Evolutionary conservation across 1,140 invertebrate species (phyloP), one percentile per base, ranked within the genome.

Genomic region (Polypedilum pembai): DNA sequence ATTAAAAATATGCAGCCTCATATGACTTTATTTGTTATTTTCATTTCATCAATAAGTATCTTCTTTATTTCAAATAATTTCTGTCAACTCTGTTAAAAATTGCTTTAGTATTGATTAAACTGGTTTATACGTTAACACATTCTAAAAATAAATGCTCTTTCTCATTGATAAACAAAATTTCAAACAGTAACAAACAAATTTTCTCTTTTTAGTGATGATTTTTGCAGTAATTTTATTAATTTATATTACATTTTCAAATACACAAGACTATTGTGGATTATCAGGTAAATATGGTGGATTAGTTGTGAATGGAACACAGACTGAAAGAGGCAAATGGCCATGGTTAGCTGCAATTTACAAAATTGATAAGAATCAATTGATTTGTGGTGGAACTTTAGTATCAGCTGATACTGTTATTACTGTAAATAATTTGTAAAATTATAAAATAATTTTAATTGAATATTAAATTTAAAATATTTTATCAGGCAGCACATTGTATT

Each of bases 331-430:
- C 8, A 18, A 4, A 18, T 69, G 20, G 17, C 65, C 17, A 1
- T 69, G 65, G 65, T 18, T 69, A 8, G 65, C 12, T n/a, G 7
- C 65, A 8, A 18, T 69, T 18, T 69, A 69, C 10, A 7, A 20
- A 8, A 10, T 21, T 20, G 4, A 69, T 1, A 20, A 1, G 0
- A 21, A 69, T 69, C 3, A 69, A 20, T 20, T 69, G 17, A 18
- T 69, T 20, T 69, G 65, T 69, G 65, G 65, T 20, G 65, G 65
- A 69, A 69, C 65, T 10, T 69, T 69, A 12, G 8, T 69, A 20
- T 18, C 4, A 18, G 17, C 17, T 18, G 18, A 69, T 20, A 1
- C 20, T 10, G 65, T 69, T 1, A 7, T 21, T 1, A 69, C 65
- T 10, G 65, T 69, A 69, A 69, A 18, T 18, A 3, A 18, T 12